phyloP scores from a whole-genome alignment of 2,113 vertebrate genomes.

The Burhinus bistriatus region DNA sequence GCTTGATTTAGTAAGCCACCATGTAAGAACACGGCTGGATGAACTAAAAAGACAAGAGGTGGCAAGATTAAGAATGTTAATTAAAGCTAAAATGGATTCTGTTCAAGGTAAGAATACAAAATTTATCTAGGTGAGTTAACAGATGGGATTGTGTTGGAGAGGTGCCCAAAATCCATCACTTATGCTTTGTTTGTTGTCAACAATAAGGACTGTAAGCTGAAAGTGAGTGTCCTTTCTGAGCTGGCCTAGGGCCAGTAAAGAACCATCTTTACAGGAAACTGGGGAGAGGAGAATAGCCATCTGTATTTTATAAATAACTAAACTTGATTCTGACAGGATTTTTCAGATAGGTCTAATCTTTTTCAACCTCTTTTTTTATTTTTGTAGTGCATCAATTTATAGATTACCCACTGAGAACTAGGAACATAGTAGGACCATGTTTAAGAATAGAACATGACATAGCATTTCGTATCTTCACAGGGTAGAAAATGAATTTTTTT shows the following conservation, averaged over 20 bases:
- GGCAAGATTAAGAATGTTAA: slow-evolving; percentile 89
- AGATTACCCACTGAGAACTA: background rate
- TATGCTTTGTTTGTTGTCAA: background rate
- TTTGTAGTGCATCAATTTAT: background rate
- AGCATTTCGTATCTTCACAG: background rate
- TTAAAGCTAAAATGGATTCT: slow-evolving; percentile 93
- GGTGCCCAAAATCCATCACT: background rate
- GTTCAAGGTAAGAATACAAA: slow-evolving; percentile 82
- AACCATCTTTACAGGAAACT: background rate
- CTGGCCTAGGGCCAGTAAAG: background rate
- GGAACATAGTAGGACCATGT: background rate
- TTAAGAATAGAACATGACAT: background rate
- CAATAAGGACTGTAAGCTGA: background rate
- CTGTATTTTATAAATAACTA: background rate
- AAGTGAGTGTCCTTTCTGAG: background rate
- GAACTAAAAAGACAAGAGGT: slow-evolving; percentile 96
- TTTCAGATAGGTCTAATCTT: background rate
- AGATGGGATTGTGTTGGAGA: background rate
- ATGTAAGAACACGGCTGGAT: slow-evolving; percentile 92
- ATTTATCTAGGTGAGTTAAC: background rate
- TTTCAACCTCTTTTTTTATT: background rate
- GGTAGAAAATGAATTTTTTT: rapidly evolving
- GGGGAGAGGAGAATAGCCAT: background rate
- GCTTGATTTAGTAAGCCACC: slow-evolving; percentile 94
- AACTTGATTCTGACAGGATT: background rate